These are phyloP conservation scores for Ormyrus nitidulus DNA, from an alignment of 2,888 invertebrate genomes.

Conservation along the genomic window DNA sequence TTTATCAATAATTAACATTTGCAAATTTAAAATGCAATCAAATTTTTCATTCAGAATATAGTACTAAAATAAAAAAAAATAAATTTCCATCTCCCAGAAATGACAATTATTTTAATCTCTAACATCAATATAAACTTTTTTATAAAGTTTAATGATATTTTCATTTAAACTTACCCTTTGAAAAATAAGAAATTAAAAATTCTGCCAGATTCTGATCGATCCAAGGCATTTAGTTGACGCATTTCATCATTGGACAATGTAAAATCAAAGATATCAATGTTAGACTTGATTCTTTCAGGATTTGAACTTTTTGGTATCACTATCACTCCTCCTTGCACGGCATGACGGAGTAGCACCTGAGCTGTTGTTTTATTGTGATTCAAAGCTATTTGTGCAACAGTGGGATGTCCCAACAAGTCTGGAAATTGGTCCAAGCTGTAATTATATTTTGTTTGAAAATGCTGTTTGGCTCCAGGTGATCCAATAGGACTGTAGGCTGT, in stretches of 20 bases:
- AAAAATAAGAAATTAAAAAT: conserved; percentile 81
- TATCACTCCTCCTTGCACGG: conserved; percentile 81
- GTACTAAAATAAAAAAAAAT: no score
- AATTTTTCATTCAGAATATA: no score
- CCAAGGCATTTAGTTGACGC: conserved; percentile 77
- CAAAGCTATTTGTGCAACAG: conserved; percentile 78
- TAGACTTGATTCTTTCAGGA: conserved; percentile 82
- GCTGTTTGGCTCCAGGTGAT: conserved; percentile 81
- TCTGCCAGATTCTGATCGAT: conserved; percentile 80
- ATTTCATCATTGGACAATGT: conserved; percentile 78
- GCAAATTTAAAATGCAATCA: no score
- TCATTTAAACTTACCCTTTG: conserved; percentile 68
- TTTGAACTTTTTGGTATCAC: conserved; percentile 89
- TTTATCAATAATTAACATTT: no score
- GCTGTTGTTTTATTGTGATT: conserved; percentile 81
- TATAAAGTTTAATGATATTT: no score
- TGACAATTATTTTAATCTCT: no score
- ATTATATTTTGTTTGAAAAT: conserved; percentile 71
- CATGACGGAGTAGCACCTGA: conserved; percentile 84
- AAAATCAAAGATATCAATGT: conserved; percentile 83
- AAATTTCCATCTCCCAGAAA: no score
- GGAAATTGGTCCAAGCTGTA: conserved; percentile 73
- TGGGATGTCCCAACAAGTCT: conserved; percentile 80
- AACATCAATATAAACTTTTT: not conserved
- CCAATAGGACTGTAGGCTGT: conserved; percentile 84